Percentiles rank a stretch among this genome's conserved stretches.
phyloP scores from a whole-genome alignment of 2,797 vertebrate species.

The Bovichtus variegatus region DNA sequence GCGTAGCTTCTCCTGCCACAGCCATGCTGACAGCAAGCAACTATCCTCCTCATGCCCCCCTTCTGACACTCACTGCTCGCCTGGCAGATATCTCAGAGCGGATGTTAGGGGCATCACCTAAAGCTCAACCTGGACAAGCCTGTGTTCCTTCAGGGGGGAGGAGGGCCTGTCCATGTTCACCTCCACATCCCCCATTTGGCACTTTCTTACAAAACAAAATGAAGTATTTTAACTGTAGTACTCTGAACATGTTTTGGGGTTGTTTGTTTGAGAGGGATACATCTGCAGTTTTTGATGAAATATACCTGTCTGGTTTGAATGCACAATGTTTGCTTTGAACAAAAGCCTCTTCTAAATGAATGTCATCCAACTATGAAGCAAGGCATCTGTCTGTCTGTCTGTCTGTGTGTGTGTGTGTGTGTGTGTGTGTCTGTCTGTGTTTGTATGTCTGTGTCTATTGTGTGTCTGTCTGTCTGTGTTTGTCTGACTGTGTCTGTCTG shows the following conservation, averaged over 20 bases:
- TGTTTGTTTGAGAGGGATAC: background rate
- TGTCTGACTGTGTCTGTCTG: no score
- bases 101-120: background rate
- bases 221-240: background rate
- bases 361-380: no score
- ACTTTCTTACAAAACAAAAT: background rate
- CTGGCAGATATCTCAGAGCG: background rate
- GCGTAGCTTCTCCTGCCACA: no score
- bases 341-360: background rate
- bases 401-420: no score
- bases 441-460: no score
- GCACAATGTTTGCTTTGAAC: background rate
- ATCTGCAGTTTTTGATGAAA: no score
- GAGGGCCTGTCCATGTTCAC: background rate
- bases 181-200: background rate
- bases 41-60: no score
- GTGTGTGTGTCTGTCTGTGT: no score
- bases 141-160: background rate
- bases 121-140: background rate
- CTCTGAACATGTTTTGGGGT: background rate
- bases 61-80: background rate
- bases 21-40: background rate
- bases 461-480: no score
- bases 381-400: no score
- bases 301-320: background rate